Base-by-base conservation (phyloP, 2,113 vertebrate species). In the Mus musculus region DNA sequence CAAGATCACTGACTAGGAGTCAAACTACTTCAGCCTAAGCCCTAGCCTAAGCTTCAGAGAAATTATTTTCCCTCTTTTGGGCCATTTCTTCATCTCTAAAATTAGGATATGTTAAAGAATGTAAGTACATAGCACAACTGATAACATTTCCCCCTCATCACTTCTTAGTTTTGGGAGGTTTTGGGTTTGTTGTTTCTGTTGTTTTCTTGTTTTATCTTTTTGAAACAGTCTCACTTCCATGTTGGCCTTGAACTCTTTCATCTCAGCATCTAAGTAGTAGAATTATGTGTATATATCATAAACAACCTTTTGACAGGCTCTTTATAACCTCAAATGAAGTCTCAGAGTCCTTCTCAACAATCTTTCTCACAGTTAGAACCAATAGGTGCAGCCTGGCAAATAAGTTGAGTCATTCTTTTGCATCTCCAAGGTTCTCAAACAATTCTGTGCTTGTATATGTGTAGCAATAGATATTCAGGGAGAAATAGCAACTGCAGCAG, bases 71-170 rank as follows among this genome's bases (percentile, higher is more conserved):
- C n/a, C 14, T 84, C 49, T 81, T n/a, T 71, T 14, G 30, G 20
- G 73, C 78, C 69, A 52, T 81, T 88, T 93, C n/a, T 39, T 84
- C 59, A 69, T 36, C 39, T 75, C 52, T 94, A n/a, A 87, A 94
- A 0, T 72, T 91, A 97, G 49, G 67, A 13, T 16, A 54, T 88
- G 19, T 46, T 72, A 52, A 36, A 75, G 63, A 72, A 17, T 14
- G 24, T 81, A 73, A 67, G 52, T 26, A 73, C 10, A 16, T 36
- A 17, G 24, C 3, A 7, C 42, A 0, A 33, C 42, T 52, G 39
- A 46, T 69, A 14, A 69, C 17, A 10, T 7, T 59, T 49, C 13
- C 8, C 46, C 2, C 26, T 89, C 28, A 61, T 82, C 87, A 46
- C 52, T 81, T 84, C 71, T 65, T 39, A 26, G 82, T 89, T 95